Percentiles rank a stretch among this genome's conserved stretches.
These are phyloP conservation scores for Crotalus viridis DNA, from an alignment of 2,113 vertebrate genomes.

Conservation along the genomic window DNA sequence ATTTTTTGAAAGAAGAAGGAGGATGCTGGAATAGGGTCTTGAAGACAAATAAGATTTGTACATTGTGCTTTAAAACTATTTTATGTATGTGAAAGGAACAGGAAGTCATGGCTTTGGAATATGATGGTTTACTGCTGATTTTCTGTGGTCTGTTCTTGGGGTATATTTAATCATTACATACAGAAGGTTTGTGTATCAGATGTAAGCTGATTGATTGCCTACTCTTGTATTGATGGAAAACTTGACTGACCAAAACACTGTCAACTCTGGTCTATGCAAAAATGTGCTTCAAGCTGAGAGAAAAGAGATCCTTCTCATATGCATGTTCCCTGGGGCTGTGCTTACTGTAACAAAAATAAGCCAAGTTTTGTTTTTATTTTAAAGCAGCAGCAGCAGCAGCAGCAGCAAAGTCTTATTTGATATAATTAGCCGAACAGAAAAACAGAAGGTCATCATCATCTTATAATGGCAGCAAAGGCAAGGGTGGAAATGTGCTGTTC, in stretches of 20 bases:
- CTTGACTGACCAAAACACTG: neutral
- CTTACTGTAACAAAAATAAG: rapidly evolving
- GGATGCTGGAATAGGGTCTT: neutral
- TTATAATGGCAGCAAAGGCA: constrained; percentile 24
- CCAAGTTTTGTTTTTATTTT: neutral
- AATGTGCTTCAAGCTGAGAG: neutral
- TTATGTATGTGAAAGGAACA: neutral
- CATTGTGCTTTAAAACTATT: neutral
- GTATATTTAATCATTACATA: neutral
- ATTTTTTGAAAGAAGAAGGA: neutral
- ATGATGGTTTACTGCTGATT: neutral
- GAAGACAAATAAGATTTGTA: neutral
- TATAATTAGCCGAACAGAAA: neutral
- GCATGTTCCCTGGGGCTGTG: rapidly evolving
- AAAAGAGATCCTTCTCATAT: neutral
- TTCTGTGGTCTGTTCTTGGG: neutral
- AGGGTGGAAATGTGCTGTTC: constrained; percentile 1
- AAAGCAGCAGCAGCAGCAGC: neutral
- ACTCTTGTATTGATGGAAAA: neutral
- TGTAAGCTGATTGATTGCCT: neutral
- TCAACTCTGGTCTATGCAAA: neutral
- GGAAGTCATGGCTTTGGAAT: neutral
- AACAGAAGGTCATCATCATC: constrained; percentile 17
- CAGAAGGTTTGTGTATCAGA: neutral
- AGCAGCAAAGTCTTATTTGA: neutral